These are phyloP conservation scores for Leistus spinibarbis DNA, from an alignment of 2,888 invertebrate species.

Conservation along the genomic window DNA sequence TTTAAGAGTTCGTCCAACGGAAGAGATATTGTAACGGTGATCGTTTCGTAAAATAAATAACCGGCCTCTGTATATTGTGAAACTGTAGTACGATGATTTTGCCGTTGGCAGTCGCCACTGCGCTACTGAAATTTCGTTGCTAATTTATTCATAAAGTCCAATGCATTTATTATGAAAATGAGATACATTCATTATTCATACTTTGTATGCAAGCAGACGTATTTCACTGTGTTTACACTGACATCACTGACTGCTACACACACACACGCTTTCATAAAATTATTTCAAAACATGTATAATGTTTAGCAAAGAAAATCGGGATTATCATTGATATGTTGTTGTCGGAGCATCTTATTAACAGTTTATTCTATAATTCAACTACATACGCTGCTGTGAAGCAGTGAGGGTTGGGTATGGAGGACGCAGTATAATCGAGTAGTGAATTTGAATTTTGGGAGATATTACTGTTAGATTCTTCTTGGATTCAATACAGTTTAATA, in stretches of 20 bases:
- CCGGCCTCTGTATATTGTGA: conserved; percentile 7
- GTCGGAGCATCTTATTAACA: too few species aligned
- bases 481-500: too few species aligned
- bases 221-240: conserved; percentile 36
- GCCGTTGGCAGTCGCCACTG: not conserved
- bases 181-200: conserved; percentile 49
- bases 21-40: not conserved
- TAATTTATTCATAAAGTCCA: conserved; percentile 50
- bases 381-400: too few species aligned
- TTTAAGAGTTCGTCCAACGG: too few species aligned
- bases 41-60: not conserved
- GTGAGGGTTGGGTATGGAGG: too few species aligned
- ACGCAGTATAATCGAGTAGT: too few species aligned
- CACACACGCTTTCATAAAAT: not conserved
- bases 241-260: conserved; percentile 22
- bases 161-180: conserved; percentile 51
- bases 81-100: conserved; percentile 9
- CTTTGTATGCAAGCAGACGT: conserved; percentile 45
- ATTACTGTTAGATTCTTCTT: too few species aligned
- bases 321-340: too few species aligned
- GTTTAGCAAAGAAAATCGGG: too few species aligned
- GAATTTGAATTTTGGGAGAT: too few species aligned
- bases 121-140: conserved; percentile 35
- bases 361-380: too few species aligned
- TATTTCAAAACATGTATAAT: not conserved